Base-by-base conservation (phyloP, 2,797 vertebrate species). In the Bucorvus abyssinicus region DNA sequence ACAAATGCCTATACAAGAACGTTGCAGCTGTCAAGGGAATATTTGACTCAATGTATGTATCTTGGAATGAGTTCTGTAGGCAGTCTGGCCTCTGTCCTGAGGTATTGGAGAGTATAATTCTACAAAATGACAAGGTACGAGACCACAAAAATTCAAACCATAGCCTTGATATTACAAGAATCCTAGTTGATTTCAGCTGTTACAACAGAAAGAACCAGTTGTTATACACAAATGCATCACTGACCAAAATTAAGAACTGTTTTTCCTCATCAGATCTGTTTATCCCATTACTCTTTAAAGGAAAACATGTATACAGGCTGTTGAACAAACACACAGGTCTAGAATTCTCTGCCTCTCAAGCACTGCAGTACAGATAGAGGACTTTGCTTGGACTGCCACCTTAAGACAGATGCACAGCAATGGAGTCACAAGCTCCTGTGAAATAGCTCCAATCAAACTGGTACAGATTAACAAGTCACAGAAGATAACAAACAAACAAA, bases 121-220 rank as follows among this genome's bases (percentile, higher is more conserved):
- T 71, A 91, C 88, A 92, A 87, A 95, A 94, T 89, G 29, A 90
- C 75, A 80, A 80, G 30, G 65, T 90, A n/a, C 0, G 42, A 87
- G 52, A 78, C 96, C 95, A 61, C 94, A 96, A 55, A 85, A 92
- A 90, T 81, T 94, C 81, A 90, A 95, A 94, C 67, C 68, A 92
- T 27, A 94, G 83, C 83, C 81, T 82, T 83, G 90, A 89, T 67
- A 89, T 76, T 89, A 64, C 74, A 94, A 94, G 84, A 77, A 90
- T 67, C 87, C 86, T 87, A 92, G 91, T 5, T 96, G 86, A 94
- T 84, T 94, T 95, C 95, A 97, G 94, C 86, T 95, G 91, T 89
- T 89, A 47, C 34, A 90, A 93, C 88, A 97, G 83, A 83, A 90
- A 89, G 78, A 96, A 81, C 67, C 34, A 50, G 88, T 89, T 47